These are phyloP conservation scores for Brachionus koreanus DNA, from an alignment of 1,140 invertebrate genomes.

Conservation along the genomic window DNA sequence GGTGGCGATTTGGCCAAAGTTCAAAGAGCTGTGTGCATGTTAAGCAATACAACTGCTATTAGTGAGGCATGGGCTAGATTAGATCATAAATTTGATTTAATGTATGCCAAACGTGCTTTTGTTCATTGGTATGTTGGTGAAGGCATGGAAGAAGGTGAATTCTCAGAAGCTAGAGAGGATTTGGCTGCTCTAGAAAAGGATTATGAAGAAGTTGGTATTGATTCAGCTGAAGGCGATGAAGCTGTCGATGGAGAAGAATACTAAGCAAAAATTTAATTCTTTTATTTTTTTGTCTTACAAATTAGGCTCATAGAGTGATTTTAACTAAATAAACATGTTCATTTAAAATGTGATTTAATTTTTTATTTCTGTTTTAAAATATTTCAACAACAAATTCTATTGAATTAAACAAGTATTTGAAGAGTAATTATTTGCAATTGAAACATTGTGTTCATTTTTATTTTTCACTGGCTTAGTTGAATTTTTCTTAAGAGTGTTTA, in stretches of 20 bases:
- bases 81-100: conserved; percentile 51
- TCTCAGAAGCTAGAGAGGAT: conserved; percentile 51
- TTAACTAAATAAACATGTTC: not conserved
- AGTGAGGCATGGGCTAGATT: conserved; percentile 69
- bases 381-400: not conserved
- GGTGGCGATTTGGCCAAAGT: conserved; percentile 77
- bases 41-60: conserved; percentile 68
- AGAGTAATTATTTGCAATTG: not conserved
- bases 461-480: too few relatives aligned
- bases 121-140: conserved; percentile 57
- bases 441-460: not conserved
- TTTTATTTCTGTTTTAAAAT: not conserved
- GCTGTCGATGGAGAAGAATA: conserved; percentile 43
- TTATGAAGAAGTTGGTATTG: conserved; percentile 47
- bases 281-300: not conserved
- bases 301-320: not conserved
- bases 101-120: conserved; percentile 48
- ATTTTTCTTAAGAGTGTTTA: too few relatives aligned
- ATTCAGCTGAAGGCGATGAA: conserved; percentile 43
- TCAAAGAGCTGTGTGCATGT: conserved; percentile 76
- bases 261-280: not conserved
- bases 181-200: conserved; percentile 48
- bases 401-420: not conserved
- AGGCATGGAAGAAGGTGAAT: conserved; percentile 61
- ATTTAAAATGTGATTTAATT: not conserved